A percentile compares a stretch with the other conserved stretches of the same genome.
Conservation (phyloP, 2,888 invertebrate species). For the Leptarthrus brevirostris region DNA sequence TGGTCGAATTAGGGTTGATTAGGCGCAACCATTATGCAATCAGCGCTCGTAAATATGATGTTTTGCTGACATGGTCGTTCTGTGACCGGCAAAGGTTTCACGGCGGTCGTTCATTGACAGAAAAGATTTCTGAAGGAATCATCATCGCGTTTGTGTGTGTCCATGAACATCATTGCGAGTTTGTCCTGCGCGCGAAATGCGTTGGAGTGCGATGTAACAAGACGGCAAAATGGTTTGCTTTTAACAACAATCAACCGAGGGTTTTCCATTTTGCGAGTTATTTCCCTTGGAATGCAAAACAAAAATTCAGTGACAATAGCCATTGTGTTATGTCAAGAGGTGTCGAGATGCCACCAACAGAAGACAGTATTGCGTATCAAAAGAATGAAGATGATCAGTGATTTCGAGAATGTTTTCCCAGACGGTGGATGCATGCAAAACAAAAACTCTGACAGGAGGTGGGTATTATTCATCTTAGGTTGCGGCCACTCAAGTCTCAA, state of each 20-base stretch:
- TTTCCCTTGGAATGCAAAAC: constrained; percentile 28
- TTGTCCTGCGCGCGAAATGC: neutral
- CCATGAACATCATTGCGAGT: neutral
- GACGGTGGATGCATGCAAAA: too few relatives aligned
- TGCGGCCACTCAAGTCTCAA: too few relatives aligned
- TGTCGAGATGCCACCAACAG: too few relatives aligned
- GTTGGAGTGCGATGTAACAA: too few relatives aligned
- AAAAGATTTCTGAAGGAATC: neutral
- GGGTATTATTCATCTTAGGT: too few relatives aligned
- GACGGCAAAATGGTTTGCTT: too few relatives aligned
- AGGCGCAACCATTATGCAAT: constrained; percentile 52
- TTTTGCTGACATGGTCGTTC: constrained; percentile 1
- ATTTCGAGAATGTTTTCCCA: too few relatives aligned
- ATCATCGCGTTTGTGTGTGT: neutral
- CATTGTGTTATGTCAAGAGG: constrained; percentile 22
- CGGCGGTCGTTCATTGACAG: constrained; percentile 45
- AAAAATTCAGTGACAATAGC: constrained; percentile 15
- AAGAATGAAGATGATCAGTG: too few relatives aligned
- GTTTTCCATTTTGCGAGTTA: neutral
- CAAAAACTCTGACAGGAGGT: too few relatives aligned
- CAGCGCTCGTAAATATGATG: constrained; percentile 44
- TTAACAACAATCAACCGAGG: neutral
- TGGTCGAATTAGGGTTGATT: constrained; percentile 51
- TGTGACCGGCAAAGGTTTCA: constrained; percentile 33
- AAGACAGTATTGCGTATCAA: too few relatives aligned